Percentiles rank a stretch among this genome's conserved stretches.
phyloP scores from a whole-genome alignment of 2,888 invertebrate species.

The Cerastoderma edule region DNA sequence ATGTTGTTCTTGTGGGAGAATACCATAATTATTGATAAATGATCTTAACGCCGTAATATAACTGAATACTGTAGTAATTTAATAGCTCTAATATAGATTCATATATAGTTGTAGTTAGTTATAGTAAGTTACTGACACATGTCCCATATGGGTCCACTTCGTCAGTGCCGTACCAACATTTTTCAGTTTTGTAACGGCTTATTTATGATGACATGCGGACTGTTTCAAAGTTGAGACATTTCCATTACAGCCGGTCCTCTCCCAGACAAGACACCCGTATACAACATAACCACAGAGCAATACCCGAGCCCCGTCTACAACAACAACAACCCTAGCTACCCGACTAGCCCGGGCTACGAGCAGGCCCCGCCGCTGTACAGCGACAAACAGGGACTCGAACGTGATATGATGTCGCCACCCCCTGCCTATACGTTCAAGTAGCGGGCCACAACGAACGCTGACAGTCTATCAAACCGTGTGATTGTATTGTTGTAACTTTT shows the following conservation, averaged over 20 bases:
- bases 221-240: background rate
- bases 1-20: no score
- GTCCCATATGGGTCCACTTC: background rate
- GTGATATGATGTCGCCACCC: background rate
- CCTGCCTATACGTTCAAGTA: slow-evolving; percentile 1
- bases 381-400: background rate
- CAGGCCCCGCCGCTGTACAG: background rate
- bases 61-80: no score
- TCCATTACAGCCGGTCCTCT: slow-evolving; percentile 7
- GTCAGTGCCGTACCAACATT: background rate
- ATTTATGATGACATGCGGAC: background rate
- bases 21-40: no score
- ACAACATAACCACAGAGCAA: background rate
- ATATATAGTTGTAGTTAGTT: background rate
- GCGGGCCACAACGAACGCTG: background rate
- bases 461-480: background rate
- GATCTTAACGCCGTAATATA: no score
- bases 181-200: background rate
- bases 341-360: no score
- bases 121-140: background rate
- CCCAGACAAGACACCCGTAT: background rate
- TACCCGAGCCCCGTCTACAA: slow-evolving; percentile 1
- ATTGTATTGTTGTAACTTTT: background rate
- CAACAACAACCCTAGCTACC: slow-evolving; percentile 1
- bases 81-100: background rate